Evolutionary conservation across 2,797 vertebrate species (phyloP), one percentile per base, ranked within the genome.

Genomic region (Megaceryle alcyon): DNA sequence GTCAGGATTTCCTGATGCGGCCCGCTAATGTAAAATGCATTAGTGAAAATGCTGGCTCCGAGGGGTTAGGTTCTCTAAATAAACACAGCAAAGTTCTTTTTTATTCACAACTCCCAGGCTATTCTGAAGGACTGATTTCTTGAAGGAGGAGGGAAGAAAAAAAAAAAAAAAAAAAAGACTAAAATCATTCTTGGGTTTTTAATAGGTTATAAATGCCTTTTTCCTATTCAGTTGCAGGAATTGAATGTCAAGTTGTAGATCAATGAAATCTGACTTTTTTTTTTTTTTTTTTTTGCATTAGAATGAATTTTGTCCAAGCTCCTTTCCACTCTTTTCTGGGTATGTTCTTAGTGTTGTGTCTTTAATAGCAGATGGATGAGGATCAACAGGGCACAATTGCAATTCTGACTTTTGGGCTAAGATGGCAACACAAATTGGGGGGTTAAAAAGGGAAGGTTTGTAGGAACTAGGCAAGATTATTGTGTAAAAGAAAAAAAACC

Each of bases 1-100:
- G 96, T 98, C 98, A 98, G 97, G 97, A 97, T 98, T 98, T 98
- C 97, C 98, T 98, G 98, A 98, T 98, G 97, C 91, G 95, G 96
- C 94, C 97, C 41, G 3, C 97, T 98, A 98, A 98, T 98, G 98
- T 98, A 97, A 98, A 98, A 98, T 98, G 97, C 98, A 98, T 98
- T 98, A 98, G 97, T 97, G 97, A 93, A 96, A 97, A 97, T 71
- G 95, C 87, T 97, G 98, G 97, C 98, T 98, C 97, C 96, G 92
- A 98, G 97, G 97, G 97, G 95, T 97, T 97, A 98, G 96, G 95
- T 97, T 97, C 95, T 98, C 96, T 97, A 98, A 98, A 98, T 98
- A 98, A 98, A 97, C 96, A 98, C 48, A 92, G 94, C 84, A 76
- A 95, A 96, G 96, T 97, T 97, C 95, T 96, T 95, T 96, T 97